Conservation (phyloP, 2,888 invertebrate species). For the Campaea margaritaria region DNA sequence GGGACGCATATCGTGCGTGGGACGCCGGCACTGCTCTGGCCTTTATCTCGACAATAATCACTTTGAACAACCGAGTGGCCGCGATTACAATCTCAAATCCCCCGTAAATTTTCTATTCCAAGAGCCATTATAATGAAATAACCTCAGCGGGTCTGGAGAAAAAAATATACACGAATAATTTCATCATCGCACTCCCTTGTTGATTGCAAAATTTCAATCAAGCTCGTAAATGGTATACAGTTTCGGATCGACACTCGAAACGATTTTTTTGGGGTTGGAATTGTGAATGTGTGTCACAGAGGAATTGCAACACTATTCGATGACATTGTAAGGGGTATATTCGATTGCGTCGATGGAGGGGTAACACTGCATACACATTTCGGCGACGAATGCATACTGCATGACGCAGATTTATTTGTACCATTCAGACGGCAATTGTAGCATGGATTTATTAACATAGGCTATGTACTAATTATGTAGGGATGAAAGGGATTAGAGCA, state of each 20-base stretch:
- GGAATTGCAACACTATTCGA: slow-evolving; percentile 54
- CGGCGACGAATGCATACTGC: slow-evolving; percentile 68
- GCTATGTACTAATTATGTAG: slow-evolving; percentile 70
- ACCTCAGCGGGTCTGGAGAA: slow-evolving; percentile 71
- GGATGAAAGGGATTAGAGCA: slow-evolving; percentile 66
- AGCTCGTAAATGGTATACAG: slow-evolving; percentile 82
- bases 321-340: slow-evolving; percentile 46
- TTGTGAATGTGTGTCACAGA: slow-evolving; percentile 37
- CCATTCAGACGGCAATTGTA: slow-evolving; percentile 77
- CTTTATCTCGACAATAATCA: slow-evolving; percentile 80
- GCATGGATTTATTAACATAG: slow-evolving; percentile 72
- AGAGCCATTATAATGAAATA: slow-evolving; percentile 76
- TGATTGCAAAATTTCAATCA: slow-evolving; percentile 85
- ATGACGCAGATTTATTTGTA: slow-evolving; percentile 82
- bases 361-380: slow-evolving; percentile 56
- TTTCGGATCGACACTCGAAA: slow-evolving; percentile 80
- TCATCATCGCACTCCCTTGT: slow-evolving; percentile 79
- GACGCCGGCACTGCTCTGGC: slow-evolving; percentile 70
- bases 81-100: slow-evolving; percentile 82
- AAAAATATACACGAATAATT: slow-evolving; percentile 83
- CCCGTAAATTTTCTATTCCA: slow-evolving; percentile 81
- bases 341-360: slow-evolving; percentile 42
- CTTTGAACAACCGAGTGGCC: slow-evolving; percentile 82
- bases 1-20: slow-evolving; percentile 63
- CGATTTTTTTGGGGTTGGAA: slow-evolving; percentile 79